phyloP scores from a whole-genome alignment of 2,888 invertebrate species.

The Nomada ferruginata region DNA sequence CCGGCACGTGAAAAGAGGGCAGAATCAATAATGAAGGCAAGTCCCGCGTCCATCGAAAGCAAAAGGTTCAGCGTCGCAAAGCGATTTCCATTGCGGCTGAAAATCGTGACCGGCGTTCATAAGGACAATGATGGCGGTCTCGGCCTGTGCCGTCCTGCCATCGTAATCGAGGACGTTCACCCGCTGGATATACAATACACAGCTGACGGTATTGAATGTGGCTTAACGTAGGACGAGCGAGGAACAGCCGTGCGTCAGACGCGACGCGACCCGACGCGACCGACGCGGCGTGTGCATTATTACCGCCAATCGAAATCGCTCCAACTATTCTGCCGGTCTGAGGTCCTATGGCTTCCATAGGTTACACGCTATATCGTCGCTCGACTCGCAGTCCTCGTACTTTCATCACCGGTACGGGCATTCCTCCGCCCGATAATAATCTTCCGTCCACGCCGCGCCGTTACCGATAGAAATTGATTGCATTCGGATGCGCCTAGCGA shows the following conservation, averaged over 20 bases:
- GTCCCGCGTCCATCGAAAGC: constrained; percentile 6
- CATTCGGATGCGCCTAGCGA: constrained; percentile 44
- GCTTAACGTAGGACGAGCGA: constrained; percentile 37
- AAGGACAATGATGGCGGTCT: constrained; percentile 40
- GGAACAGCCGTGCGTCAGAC: constrained; percentile 30
- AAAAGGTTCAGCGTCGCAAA: constrained; percentile 35
- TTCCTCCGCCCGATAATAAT: constrained; percentile 70
- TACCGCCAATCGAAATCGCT: constrained; percentile 5
- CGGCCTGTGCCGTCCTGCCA: constrained; percentile 10
- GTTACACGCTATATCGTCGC: constrained; percentile 64
- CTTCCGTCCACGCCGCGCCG: constrained; percentile 68
- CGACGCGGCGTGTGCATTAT: constrained; percentile 49
- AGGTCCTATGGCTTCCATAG: constrained; percentile 46
- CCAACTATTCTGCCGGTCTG: no score
- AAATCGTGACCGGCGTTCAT: constrained; percentile 55
- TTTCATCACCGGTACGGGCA: constrained; percentile 46
- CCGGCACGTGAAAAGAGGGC: constrained; percentile 36
- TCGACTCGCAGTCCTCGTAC: background rate
- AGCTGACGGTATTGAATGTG: constrained; percentile 49
- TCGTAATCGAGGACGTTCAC: constrained; percentile 50
- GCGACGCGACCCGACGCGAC: no score
- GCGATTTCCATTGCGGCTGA: constrained; percentile 58
- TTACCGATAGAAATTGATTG: constrained; percentile 74
- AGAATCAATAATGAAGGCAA: constrained; percentile 43
- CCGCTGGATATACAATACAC: constrained; percentile 40